Conservation (phyloP, 2,797 vertebrate genomes). For the Carapus acus region DNA sequence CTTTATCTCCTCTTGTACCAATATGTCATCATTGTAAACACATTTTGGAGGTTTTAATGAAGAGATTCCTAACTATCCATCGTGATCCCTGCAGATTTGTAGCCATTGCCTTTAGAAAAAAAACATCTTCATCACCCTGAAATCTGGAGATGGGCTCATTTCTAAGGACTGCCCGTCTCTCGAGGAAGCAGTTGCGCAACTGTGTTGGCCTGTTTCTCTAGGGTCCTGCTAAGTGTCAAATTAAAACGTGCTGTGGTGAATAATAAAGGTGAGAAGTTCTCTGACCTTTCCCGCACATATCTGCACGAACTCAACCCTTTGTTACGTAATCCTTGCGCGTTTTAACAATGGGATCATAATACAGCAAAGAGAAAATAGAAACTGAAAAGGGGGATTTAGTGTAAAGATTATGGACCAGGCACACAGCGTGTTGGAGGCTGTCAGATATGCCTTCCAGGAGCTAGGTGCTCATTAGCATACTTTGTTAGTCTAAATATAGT, state of each 20-base stretch:
- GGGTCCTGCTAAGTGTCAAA: constrained; percentile 22
- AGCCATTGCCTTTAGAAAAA: no score
- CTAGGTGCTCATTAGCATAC: constrained; percentile 70
- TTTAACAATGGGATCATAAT: constrained; percentile 41
- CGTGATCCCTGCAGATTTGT: no score
- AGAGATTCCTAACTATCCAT: no score
- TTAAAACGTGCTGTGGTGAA: constrained; percentile 16
- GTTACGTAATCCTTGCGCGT: constrained; percentile 23
- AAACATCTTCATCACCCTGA: no score
- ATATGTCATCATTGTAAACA: no score
- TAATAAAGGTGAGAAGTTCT: constrained; percentile 23
- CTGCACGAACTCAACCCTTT: constrained; percentile 27
- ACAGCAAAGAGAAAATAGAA: constrained; percentile 25
- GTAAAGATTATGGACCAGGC: constrained; percentile 63
- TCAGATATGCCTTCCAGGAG: constrained; percentile 66
- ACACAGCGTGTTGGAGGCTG: constrained; percentile 50
- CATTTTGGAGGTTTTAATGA: no score
- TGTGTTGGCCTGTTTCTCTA: constrained; percentile 3
- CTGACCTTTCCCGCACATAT: constrained; percentile 5
- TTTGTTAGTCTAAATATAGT: constrained; percentile 68
- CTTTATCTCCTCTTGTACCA: no score
- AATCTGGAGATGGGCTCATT: no score
- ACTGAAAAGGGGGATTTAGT: constrained; percentile 40
- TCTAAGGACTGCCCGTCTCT: no score
- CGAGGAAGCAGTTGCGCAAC: constrained; percentile 24